Percentiles rank a stretch among this genome's conserved stretches.
Evolutionary conservation across 2,888 invertebrate genomes (phyloP).

Genomic region (Drosophila mimetica): DNA sequence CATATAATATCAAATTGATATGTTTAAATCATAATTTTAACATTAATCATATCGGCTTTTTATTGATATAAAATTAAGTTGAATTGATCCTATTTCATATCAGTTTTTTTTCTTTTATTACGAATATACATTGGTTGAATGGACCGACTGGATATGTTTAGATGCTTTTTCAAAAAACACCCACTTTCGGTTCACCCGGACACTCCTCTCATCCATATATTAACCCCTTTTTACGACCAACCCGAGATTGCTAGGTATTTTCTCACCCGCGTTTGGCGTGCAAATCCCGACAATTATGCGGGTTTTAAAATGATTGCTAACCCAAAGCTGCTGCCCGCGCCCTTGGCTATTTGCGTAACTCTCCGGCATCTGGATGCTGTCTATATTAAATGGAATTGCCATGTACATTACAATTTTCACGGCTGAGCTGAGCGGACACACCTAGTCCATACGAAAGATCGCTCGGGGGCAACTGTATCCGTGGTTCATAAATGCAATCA

Average conservation of each 20-base stretch:
- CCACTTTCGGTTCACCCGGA: constrained; percentile 16
- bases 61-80: too few relatives aligned
- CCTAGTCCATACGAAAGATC: constrained; percentile 45
- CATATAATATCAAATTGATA: too few relatives aligned
- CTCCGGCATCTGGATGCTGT: constrained; percentile 55
- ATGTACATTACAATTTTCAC: constrained; percentile 73
- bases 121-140: not conserved
- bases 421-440: constrained; percentile 74
- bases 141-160: not conserved
- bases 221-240: constrained; percentile 21
- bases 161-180: not conserved
- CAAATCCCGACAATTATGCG: constrained; percentile 80
- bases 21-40: too few relatives aligned
- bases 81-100: too few relatives aligned
- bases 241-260: not conserved
- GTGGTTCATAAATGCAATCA: constrained; percentile 71
- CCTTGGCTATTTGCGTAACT: constrained; percentile 73
- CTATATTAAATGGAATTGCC: constrained; percentile 69
- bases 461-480: constrained; percentile 42
- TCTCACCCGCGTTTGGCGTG: constrained; percentile 59
- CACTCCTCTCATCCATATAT: constrained; percentile 29
- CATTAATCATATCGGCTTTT: too few relatives aligned
- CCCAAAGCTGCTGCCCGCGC: constrained; percentile 48
- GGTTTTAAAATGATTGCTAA: constrained; percentile 71
- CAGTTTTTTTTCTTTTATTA: too few relatives aligned